Base-by-base conservation (phyloP, 2,113 vertebrate species). In the Petrocephalus microphthalmus region DNA sequence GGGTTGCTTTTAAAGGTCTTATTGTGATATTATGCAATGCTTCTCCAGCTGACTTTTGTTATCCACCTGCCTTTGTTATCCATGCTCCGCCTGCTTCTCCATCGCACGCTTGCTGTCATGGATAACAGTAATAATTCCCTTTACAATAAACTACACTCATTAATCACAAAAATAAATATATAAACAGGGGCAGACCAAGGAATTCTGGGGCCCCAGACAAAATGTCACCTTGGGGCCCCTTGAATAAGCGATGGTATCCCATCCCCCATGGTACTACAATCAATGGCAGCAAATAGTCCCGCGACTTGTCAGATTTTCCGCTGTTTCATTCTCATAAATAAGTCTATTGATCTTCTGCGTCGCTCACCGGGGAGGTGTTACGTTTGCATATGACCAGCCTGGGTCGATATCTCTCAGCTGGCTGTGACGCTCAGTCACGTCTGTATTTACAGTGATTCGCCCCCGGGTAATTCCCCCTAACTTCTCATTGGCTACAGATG, bases 401-500 rank as follows among this genome's bases (percentile, higher is more conserved):
- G 51, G 37, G 13, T 54, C 94, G 94, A 95, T 92, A 94, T 42
- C 56, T 57, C 54, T 10, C 88, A 85, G 3, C 45, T 49, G 64
- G 86, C 90, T 85, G 89, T 90, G 84, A 90, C 91, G 85, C 88
- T 89, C 60, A 91, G 91, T 90, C 89, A 91, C 64, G 88, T 90
- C 85, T 89, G 83, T 93, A 93, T 93, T 91, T 54, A 92, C 92
- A 89, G 86, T 87, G 85, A 92, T 91, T 92, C 88, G 92, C 90
- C 92, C 92, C 87, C 91, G 93, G 91, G 90, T 93, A 92, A 92
- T 90, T 89, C 89, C 74, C 82, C 87, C 89, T 88, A 89, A 88
- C 91, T 92, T 89, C 91, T 88, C 84, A 54, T 90, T 89, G 90
- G 91, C 89, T 92, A 88, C 93, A 94, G 93, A 94, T 93, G 94